phyloP scores from a whole-genome alignment of 2,888 invertebrate species.

The Latrodectus elegans region DNA sequence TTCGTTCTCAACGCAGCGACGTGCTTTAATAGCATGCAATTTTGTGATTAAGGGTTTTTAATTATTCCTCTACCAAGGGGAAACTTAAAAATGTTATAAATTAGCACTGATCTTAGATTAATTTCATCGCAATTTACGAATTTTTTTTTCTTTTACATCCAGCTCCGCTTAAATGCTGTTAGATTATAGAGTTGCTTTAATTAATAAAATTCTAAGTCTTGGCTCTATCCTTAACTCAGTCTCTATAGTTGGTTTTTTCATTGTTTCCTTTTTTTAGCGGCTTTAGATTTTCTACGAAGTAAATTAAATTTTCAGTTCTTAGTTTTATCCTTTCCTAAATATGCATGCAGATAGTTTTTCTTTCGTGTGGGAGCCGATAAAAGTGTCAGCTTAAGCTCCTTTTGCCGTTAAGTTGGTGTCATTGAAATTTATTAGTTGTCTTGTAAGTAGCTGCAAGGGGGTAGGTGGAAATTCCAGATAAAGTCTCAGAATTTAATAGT shows the following conservation, averaged over 20 bases:
- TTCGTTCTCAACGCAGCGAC: background rate
- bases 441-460: background rate
- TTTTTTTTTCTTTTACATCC: constrained; percentile 1
- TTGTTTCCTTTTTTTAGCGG: background rate
- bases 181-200: constrained; percentile 39
- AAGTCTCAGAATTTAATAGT: constrained; percentile 2
- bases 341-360: constrained; percentile 24
- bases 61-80: constrained; percentile 30
- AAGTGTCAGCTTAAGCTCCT: constrained; percentile 35
- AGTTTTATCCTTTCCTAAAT: constrained; percentile 15
- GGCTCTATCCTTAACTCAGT: constrained; percentile 14
- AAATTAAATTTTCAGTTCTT: constrained; percentile 36
- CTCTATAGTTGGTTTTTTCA: background rate
- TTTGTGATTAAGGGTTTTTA: constrained; percentile 45
- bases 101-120: constrained; percentile 46
- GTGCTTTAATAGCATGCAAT: constrained; percentile 41
- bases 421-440: constrained; percentile 24
- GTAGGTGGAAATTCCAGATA: background rate
- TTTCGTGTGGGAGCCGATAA: constrained; percentile 11
- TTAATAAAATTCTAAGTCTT: constrained; percentile 26
- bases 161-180: constrained; percentile 16
- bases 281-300: background rate
- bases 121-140: constrained; percentile 38
- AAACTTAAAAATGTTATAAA: constrained; percentile 53
- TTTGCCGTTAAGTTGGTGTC: constrained; percentile 38